Evolutionary conservation across 2,113 vertebrate species (phyloP).

Genomic region (Pantherophis guttatus): DNA sequence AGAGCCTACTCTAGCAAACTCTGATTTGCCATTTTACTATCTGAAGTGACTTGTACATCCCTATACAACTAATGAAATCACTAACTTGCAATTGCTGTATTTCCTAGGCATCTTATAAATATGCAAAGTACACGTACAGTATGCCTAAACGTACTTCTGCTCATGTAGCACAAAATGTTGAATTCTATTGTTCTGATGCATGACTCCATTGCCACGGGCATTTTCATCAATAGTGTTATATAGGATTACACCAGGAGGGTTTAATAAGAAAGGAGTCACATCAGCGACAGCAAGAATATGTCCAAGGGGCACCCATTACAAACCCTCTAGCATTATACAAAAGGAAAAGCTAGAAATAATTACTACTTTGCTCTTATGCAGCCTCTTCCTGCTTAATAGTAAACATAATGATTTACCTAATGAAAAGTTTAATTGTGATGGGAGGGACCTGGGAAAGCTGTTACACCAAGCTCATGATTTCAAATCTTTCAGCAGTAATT

Average conservation of each 20-base stretch:
- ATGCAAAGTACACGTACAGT: neutral
- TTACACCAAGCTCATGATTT: constrained; percentile 45
- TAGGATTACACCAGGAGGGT: constrained; percentile 26
- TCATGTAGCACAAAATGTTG: neutral
- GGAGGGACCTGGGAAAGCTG: constrained; percentile 42
- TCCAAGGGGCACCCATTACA: constrained; percentile 45
- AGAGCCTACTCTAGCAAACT: neutral
- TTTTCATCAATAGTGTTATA: constrained; percentile 4
- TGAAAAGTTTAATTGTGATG: constrained; percentile 47
- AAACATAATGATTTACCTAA: constrained; percentile 49
- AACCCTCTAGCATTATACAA: constrained; percentile 17
- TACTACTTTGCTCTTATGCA: constrained; percentile 8
- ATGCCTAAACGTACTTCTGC: neutral
- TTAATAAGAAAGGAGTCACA: constrained; percentile 43
- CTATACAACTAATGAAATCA: neutral
- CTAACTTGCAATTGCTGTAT: neutral
- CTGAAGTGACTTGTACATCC: neutral
- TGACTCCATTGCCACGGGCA: constrained; percentile 1
- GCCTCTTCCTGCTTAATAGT: constrained; percentile 14
- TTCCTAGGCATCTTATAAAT: neutral
- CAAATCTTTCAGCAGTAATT: constrained; percentile 50
- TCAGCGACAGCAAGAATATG: constrained; percentile 51
- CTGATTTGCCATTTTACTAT: neutral
- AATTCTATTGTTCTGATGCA: neutral
- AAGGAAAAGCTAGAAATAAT: constrained; percentile 16